Base-by-base conservation (phyloP, 2,113 vertebrate genomes). In the Callopanchax toddi region DNA sequence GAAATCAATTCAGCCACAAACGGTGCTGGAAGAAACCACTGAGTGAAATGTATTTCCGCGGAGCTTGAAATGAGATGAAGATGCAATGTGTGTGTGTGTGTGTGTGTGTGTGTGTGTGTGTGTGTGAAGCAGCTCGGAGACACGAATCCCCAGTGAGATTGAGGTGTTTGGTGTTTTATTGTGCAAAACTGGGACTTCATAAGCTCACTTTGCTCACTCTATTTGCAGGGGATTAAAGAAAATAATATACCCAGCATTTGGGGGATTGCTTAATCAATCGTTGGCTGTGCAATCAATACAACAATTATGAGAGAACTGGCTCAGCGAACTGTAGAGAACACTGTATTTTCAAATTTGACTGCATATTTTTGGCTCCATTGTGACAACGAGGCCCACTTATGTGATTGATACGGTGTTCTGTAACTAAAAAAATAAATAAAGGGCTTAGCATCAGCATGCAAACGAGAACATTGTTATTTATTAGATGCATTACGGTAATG, bases 261-360 rank as follows among this genome's bases (percentile, higher is more conserved):
- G 65, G 74, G 60, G 61, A 83, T 79, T 76, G 61, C 67, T 59
- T 64, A 72, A 74, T 82, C 75, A 75, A 77, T 78, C 7, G 12
- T 26, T 17, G 36, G 69, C 60, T 17, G 25, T 39, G 60, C 39
- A 59, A 81, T 89, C 86, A 85, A 87, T 89, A 82, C 57, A 13
- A 66, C 67, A 87, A 81, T 88, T 86, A 90, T 81, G 82, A 81
- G 49, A 67, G 61, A 77, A 82, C 68, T 67, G 61, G 72, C 76
- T 82, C 83, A 76, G 79, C 59, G 40, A 71, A 76, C 43, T 66
- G 78, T 20, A 44, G 39, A 57, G 50, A 73, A 49, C 44, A 60
- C 64, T 57, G 50, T 36, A 66, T 54, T 62, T 32, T 60, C 43
- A 76, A 49, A 44, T 67, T 54, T 46, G 48, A 73, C 67, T 68